Base-by-base conservation (phyloP, 2,113 vertebrate species). In the Aspiorhynchus laticeps region DNA sequence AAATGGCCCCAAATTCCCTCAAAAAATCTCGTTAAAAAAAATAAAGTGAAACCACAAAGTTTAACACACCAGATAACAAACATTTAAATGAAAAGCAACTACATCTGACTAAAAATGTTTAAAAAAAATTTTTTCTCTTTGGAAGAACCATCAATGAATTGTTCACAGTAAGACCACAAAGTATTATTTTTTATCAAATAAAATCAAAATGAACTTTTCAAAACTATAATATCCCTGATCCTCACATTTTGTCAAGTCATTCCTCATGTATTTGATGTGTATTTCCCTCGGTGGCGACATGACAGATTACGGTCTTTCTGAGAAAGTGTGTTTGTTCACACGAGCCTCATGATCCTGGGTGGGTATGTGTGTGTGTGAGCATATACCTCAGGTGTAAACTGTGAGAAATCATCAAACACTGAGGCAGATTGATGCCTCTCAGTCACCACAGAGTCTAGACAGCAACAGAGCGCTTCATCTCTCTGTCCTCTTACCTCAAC, bases 401-500 rank as follows among this genome's bases (percentile, higher is more conserved):
- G 56, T 81, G 59, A 67, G 28, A 82, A 82, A 67, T 11, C 61
- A 41, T 80, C 79, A 80, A 80, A 80, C 77, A 36, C 48, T 24
- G 43, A 79, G 19, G 46, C 31, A 36, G 80, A 82, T 82, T 67
- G 80, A 65, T 82, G 78, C 33, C 38, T 11, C 80, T 82, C 80
- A 67, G 56, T 82, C 80, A 80, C 33, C 33, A 41, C 79, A 21
- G 15, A 83, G 81, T 71, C 81, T 83, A 83, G 81, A 83, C 81
- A 43, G 28, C 63, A 24, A 71, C 81, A 71, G 61, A 83, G 81
- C 80, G 0, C 74, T 48, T 83, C 81, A 53, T 71, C n/a, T 71
- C 43, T 69, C 80, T 19, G 15, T 63, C 33, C 78, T 80, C 78
- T 41, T 38, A 63, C 53, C 53, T 41, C 78, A 36, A 14, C 53